phyloP scores from a whole-genome alignment of 2,797 vertebrate species.

The Bradypodion pumilum region DNA sequence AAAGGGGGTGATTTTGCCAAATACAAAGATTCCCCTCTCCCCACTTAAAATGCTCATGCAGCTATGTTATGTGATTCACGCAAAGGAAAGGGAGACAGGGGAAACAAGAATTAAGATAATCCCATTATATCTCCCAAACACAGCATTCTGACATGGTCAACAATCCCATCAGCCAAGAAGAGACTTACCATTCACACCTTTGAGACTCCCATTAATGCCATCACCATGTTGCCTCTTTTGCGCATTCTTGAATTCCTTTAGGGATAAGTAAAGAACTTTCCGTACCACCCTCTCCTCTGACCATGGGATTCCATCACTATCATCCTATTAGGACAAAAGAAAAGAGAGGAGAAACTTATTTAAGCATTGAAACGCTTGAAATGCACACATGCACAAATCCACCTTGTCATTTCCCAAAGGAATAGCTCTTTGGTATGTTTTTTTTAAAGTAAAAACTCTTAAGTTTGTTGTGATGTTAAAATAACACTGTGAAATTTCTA shows the following conservation, averaged over 20 bases:
- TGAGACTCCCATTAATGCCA: conserved; percentile 83
- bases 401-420: not conserved
- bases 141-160: not conserved
- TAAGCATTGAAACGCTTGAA: not conserved
- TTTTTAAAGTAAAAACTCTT: not conserved
- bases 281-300: conserved; percentile 98
- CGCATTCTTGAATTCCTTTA: conserved; percentile 98
- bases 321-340: conserved; percentile 80
- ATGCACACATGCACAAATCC: not conserved
- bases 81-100: not conserved
- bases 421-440: not conserved
- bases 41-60: not conserved
- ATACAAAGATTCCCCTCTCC: not conserved
- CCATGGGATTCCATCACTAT: conserved; percentile 99
- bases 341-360: conserved; percentile 33
- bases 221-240: conserved; percentile 94
- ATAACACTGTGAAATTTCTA: not conserved
- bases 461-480: not conserved
- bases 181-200: conserved; percentile 87
- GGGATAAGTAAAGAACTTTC: conserved; percentile 97
- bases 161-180: not conserved
- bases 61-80: not conserved
- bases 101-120: not conserved
- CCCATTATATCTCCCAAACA: not conserved
- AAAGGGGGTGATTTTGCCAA: not conserved